These are phyloP conservation scores for Galemys pyrenaicus DNA, from an alignment of 2,113 vertebrate genomes.

Conservation along the genomic window DNA sequence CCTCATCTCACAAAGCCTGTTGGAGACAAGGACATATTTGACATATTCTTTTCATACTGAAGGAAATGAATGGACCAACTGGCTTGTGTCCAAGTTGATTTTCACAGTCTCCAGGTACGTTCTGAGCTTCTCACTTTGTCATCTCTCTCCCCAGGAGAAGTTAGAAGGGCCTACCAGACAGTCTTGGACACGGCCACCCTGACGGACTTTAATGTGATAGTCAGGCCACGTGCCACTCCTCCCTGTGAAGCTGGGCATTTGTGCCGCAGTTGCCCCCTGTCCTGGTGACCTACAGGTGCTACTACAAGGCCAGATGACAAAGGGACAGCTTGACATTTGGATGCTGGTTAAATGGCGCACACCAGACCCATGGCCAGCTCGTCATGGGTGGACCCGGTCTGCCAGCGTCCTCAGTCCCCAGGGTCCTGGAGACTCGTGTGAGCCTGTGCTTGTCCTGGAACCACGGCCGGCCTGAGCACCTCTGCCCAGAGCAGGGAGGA, in stretches of 20 bases:
- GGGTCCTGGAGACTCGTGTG: fast-evolving
- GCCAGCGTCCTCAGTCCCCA: not conserved
- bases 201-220: fast-evolving
- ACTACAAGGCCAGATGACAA: not conserved
- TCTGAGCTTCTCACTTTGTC: not conserved
- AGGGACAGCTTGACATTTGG: not conserved
- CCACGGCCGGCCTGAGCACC: not conserved
- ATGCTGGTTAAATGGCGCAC: not conserved
- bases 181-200: not conserved
- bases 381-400: too few species aligned
- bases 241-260: not conserved
- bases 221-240: not conserved
- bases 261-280: not conserved
- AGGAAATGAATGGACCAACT: not conserved
- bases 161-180: not conserved
- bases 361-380: not conserved
- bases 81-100: not conserved
- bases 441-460: not conserved
- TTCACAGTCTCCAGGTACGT: not conserved
- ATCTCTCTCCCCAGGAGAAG: not conserved
- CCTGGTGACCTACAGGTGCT: not conserved
- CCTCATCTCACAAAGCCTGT: not conserved
- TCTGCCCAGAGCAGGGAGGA: fast-evolving
- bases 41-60: not conserved
- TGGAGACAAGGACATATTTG: not conserved